These are phyloP conservation scores for Amblyjoppa proteus DNA, from an alignment of 2,888 invertebrate species.

Conservation along the genomic window DNA sequence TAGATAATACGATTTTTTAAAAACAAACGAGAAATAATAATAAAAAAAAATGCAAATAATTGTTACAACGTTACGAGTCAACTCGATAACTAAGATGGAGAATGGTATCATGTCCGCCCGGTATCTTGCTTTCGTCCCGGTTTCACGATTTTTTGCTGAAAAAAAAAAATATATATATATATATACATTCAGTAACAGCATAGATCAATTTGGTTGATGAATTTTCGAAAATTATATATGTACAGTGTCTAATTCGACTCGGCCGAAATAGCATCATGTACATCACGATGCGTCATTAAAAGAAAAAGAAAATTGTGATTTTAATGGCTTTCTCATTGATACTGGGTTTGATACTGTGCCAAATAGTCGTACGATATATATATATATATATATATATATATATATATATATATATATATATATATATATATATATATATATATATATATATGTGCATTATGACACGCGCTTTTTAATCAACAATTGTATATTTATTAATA, in stretches of 20 bases:
- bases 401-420: slow-evolving; percentile 47
- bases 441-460: slow-evolving; percentile 34
- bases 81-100: slow-evolving; percentile 25
- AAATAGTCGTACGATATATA: slow-evolving; percentile 70
- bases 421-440: slow-evolving; percentile 6
- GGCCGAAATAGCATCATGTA: slow-evolving; percentile 12
- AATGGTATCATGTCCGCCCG: slow-evolving; percentile 64
- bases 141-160: slow-evolving; percentile 20
- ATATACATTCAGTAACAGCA: slow-evolving; percentile 1
- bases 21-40: slow-evolving; percentile 27
- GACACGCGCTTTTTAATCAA: slow-evolving; percentile 65
- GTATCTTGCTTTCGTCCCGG: slow-evolving; percentile 55
- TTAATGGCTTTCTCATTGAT: slow-evolving; percentile 62
- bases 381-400: slow-evolving; percentile 43
- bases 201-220: slow-evolving; percentile 27
- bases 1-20: slow-evolving; percentile 55
- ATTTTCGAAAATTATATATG: slow-evolving; percentile 42
- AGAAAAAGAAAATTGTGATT: slow-evolving; percentile 5
- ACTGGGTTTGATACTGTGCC: slow-evolving; percentile 79
- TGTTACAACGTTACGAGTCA: slow-evolving; percentile 30
- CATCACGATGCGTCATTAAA: slow-evolving; percentile 20
- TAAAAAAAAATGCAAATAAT: slow-evolving; percentile 46
- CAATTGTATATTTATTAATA: slow-evolving; percentile 67
- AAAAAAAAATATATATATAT: neutral
- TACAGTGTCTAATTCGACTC: slow-evolving; percentile 42